Conservation (phyloP, 2,113 vertebrate species). For the Corythornis cristatus region DNA sequence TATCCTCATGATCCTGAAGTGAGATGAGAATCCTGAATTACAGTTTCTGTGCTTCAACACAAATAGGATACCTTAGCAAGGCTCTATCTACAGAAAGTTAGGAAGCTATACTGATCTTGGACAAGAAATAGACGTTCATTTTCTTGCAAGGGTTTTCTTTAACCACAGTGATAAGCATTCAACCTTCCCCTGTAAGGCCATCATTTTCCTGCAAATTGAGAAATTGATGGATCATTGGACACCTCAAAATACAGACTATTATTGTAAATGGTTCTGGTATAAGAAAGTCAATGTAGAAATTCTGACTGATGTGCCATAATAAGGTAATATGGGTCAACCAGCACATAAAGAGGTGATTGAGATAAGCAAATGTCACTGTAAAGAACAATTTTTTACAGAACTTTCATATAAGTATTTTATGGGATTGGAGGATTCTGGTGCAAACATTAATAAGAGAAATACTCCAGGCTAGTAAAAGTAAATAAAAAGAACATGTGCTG, state of each 20-base stretch:
- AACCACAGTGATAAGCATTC: background rate
- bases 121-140: background rate
- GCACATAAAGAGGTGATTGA: background rate
- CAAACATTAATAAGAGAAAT: background rate
- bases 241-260: background rate
- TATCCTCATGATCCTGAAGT: background rate
- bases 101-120: background rate
- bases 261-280: background rate
- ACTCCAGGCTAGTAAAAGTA: background rate
- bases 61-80: background rate
- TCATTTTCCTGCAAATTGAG: background rate
- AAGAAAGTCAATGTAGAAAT: background rate
- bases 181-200: background rate
- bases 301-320: background rate
- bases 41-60: background rate
- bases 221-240: background rate
- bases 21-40: fast-evolving
- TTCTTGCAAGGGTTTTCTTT: background rate
- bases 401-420: background rate
- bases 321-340: background rate
- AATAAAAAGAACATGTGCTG: background rate
- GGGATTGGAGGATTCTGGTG: background rate
- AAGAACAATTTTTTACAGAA: background rate
- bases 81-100: background rate
- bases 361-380: background rate